Evolutionary conservation across 2,113 vertebrate genomes (phyloP), one percentile per base, ranked within the genome.

Genomic region (Periophthalmodon schlosseri): DNA sequence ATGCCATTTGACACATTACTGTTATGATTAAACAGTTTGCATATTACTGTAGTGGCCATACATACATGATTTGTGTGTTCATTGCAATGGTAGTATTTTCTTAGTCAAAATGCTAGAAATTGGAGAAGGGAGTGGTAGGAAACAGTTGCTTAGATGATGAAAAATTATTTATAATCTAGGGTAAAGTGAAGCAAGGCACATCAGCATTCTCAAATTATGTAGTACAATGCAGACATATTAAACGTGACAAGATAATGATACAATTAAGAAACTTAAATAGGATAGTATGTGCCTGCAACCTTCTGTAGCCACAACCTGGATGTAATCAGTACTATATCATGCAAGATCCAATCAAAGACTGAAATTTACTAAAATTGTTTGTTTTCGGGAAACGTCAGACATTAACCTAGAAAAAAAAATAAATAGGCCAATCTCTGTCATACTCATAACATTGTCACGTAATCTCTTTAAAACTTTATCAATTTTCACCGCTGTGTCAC

Each of bases 401-500:
- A 63, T 10, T 20, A 1, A 21, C 12, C 18, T 2, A 65, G 3
- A 34, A 1, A 34, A 65, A 20, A 7, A 5, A 20, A n/a, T 5
- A 39, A 65, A 36, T 20, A n/a, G 18, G 10, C 6, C 18, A n/a
- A 33, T n/a, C 9, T 21, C 7, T 2, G 7, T 20, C 18, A 39
- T 12, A 65, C 18, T 44, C 10, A 36, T n/a, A n/a, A 33, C 36
- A 7, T 5, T 28, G 15, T 58, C 16, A 10, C 16, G 23, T 52
- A 21, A 15, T 57, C 4, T 57, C 20, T 39, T 14, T 34, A 57
- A 6, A 34, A 14, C 3, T 36, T 18, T 3, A 18, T 39, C 24
- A 34, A 69, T 28, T 34, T 49, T 21, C 18, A 10, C 21, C 34
- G 21, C 60, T 3, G 34, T 79, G 64, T 75, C 49, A 58, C 24